Evolutionary conservation across 2,113 vertebrate species (phyloP).

Genomic region (Bujurquina vittata): DNA sequence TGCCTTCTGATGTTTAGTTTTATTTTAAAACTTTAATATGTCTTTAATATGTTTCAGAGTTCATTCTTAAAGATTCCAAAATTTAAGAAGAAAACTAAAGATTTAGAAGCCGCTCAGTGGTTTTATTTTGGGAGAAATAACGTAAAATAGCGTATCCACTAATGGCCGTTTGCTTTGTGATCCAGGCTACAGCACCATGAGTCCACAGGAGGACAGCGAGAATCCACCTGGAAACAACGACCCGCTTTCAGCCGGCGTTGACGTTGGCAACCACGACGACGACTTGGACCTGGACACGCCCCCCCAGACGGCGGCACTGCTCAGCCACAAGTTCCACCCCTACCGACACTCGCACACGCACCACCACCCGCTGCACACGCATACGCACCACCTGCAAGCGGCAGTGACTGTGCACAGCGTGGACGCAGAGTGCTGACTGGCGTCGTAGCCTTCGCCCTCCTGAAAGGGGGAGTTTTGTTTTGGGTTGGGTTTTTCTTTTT

Average conservation of each 20-base stretch:
- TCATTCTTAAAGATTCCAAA: neutral
- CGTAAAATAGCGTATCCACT: neutral
- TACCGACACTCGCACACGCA: slow-evolving; percentile 88
- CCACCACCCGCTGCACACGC: slow-evolving; percentile 87
- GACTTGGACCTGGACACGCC: slow-evolving; percentile 95
- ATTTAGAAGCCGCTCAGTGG: neutral
- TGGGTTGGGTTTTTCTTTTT: neutral
- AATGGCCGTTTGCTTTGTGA: neutral
- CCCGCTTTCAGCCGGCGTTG: slow-evolving; percentile 91
- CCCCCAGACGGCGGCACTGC: slow-evolving; percentile 92
- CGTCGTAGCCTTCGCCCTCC: neutral
- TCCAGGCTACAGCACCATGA: slow-evolving; percentile 98
- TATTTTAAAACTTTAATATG: neutral
- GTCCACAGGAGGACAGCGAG: slow-evolving; percentile 98
- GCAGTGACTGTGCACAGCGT: slow-evolving; percentile 97
- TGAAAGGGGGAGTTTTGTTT: neutral
- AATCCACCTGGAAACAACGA: slow-evolving; percentile 95
- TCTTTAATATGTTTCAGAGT: neutral
- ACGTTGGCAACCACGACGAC: slow-evolving; percentile 94
- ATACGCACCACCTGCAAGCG: slow-evolving; percentile 93
- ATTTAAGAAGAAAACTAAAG: neutral
- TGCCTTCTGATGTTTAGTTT: neutral
- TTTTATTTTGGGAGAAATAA: neutral
- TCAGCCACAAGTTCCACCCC: slow-evolving; percentile 96
- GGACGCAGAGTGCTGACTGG: slow-evolving; percentile 92